Base-by-base conservation (phyloP, 1,140 invertebrate species). In the Drosophila melanogaster region DNA sequence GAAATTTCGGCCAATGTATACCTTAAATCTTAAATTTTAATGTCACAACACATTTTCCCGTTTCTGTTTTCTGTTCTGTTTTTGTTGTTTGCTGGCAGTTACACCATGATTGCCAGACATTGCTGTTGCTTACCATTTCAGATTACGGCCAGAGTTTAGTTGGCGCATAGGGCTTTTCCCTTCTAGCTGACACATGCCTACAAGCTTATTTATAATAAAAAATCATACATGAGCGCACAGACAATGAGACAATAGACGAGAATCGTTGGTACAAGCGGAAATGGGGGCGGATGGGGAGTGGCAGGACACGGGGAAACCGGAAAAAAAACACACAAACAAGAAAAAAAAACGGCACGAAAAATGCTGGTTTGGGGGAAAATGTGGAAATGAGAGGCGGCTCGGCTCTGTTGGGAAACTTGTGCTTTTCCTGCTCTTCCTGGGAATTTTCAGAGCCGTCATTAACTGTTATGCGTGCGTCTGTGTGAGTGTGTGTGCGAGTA, bases 151-250 rank as follows among this genome's bases (percentile, higher is more conserved):
- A 69, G 86, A 87, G 84, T 89, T 87, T 87, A 83, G 83, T 69
- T 87, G 83, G 79, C 83, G 79, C 64, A 60, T 57, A 54, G 74
- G 51, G 57, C 47, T 26, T 35, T 69, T 70, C 43, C 64, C 66
- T 54, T 40, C 43, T 56, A 51, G 40, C 69, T 59, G 79, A 83
- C 76, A 87, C 84, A 89, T 89, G 83, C 83, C 79, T 89, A 87
- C 79, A 83, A 87, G 84, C 84, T 83, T 87, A 89, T 83, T 83
- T 87, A 83, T 87, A 87, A 89, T 81, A 83, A 87, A 87, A 86
- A 86, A 87, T 89, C 84, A 89, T 83, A 87, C 84, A 87, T 79
- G 84, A 77, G 62, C 76, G 79, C 83, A 79, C 79, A 87, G 75
- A 83, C 83, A 87, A 87, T 87, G 83, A 89, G 83, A 87, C 83